Evolutionary conservation across 2,797 vertebrate species (phyloP).

Genomic region (Benthosema pterotum): DNA sequence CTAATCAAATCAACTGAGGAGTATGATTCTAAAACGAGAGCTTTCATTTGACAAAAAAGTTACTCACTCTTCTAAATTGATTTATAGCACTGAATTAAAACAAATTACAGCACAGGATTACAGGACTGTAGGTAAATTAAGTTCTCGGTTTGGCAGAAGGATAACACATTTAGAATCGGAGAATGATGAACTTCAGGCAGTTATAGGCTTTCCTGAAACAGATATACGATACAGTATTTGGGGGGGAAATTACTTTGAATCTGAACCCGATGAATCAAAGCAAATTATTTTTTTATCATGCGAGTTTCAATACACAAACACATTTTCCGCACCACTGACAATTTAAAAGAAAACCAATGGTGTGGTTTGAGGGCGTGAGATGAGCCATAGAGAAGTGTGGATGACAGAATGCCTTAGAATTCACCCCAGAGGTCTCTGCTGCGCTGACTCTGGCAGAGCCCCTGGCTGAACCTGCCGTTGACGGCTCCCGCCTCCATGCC

Average conservation of each 20-base stretch:
- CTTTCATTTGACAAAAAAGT: too few species aligned
- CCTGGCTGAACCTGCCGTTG: slow-evolving; percentile 71
- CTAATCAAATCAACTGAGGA: slow-evolving; percentile 1
- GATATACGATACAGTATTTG: background rate
- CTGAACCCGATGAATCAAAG: background rate
- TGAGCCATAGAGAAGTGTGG: slow-evolving; percentile 23
- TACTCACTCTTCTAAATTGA: too few species aligned
- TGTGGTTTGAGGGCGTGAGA: slow-evolving; percentile 33
- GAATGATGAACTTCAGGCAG: too few species aligned
- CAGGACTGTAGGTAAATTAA: background rate
- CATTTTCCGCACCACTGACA: slow-evolving; percentile 35
- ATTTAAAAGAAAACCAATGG: slow-evolving; percentile 35
- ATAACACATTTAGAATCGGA: too few species aligned
- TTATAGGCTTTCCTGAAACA: background rate
- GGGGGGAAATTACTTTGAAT: background rate
- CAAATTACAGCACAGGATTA: too few species aligned
- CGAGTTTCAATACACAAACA: background rate
- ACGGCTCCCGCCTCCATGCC: slow-evolving; percentile 62
- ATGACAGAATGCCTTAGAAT: slow-evolving; percentile 40
- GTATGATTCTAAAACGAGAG: background rate
- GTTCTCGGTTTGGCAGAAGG: background rate
- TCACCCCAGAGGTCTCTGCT: slow-evolving; percentile 41
- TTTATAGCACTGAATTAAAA: too few species aligned
- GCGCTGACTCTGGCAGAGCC: slow-evolving; percentile 51
- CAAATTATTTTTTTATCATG: slow-evolving; percentile 48